Base-by-base conservation (phyloP, 2,888 invertebrate species). In the Lissonota sp. region DNA sequence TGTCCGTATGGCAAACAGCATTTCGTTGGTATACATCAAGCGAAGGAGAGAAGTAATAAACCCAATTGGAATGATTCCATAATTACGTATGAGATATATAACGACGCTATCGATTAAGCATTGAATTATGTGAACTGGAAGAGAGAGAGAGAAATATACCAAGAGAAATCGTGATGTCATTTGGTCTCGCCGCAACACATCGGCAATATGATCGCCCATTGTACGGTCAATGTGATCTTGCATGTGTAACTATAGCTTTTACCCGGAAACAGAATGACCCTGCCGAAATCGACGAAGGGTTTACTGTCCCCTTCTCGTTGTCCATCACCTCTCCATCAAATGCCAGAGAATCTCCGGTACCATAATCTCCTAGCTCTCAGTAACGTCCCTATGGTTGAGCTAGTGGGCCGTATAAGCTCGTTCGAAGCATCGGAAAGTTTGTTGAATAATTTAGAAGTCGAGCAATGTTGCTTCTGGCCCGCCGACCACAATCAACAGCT, bases 381-480 rank as follows among this genome's bases (percentile, higher is more conserved):
- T 75, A 53, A 75, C 69, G 69, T n/a, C 53, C 42, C 53, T 26
- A 26, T 26, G 53, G 60, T 42, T 60, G 46, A 73, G 73, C 78
- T 39, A 62, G 37, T 53, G 44, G 53, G 53, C 64, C 73, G 73
- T 73, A 26, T 26, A 73, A 74, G 75, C 51, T 70, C 53, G 39
- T 55, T 10, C 40, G 42, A 58, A 72, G 76, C 62, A 67, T 72
- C 64, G 64, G 83, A 74, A 82, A 81, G 75, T 83, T 82, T 53
- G 16, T 60, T 82, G 82, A 83, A 83, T 83, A 82, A 83, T 83
- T 83, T 63, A 72, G 55, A 73, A 64, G 82, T 76, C 73, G 69
- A 72, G 76, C 79, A 60, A 74, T 76, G 82, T 79, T 83, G 77
- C 79, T 80, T 80, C 80, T 74, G 71, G 53, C 77, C 74, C 49